Evolutionary conservation across 1,140 invertebrate species (phyloP).

Genomic region (Papilio dardanus): DNA sequence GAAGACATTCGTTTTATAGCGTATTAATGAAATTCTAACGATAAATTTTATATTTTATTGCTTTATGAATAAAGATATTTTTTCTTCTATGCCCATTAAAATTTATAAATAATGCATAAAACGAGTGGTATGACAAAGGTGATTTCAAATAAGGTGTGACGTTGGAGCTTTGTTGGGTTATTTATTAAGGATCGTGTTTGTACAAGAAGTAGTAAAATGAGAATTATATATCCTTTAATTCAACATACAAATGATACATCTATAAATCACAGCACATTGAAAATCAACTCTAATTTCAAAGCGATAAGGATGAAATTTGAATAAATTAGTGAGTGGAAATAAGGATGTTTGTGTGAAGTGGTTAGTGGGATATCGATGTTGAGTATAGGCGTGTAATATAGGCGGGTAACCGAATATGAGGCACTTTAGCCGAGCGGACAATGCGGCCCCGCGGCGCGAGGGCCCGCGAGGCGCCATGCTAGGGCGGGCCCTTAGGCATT

Average conservation of each 20-base stretch:
- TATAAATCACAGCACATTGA: slow-evolving; percentile 18
- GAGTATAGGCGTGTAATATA: slow-evolving; percentile 72
- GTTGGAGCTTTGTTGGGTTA: slow-evolving; percentile 70
- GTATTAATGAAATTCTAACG: slow-evolving; percentile 56
- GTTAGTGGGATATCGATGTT: slow-evolving; percentile 63
- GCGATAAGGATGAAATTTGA: slow-evolving; percentile 42
- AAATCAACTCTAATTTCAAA: slow-evolving; percentile 41
- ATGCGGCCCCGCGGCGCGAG: slow-evolving; percentile 69
- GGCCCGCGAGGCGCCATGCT: slow-evolving; percentile 68
- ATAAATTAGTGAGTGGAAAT: slow-evolving; percentile 31
- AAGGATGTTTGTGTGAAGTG: slow-evolving; percentile 49
- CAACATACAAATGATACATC: slow-evolving; percentile 7
- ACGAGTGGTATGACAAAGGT: slow-evolving; percentile 63
- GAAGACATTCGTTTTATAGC: slow-evolving; percentile 47
- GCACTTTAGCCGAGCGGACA: slow-evolving; percentile 73
- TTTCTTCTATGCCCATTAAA: slow-evolving; percentile 47
- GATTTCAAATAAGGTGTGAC: slow-evolving; percentile 75
- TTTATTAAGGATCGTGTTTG: slow-evolving; percentile 73
- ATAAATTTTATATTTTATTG: slow-evolving; percentile 62
- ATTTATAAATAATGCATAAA: slow-evolving; percentile 59
- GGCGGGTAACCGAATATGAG: slow-evolving; percentile 79
- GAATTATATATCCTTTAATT: slow-evolving; percentile 71
- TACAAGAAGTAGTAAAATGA: slow-evolving; percentile 74
- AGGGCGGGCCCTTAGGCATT: slow-evolving; percentile 47
- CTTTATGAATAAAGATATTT: slow-evolving; percentile 53